Evolutionary conservation across 2,797 vertebrate genomes (phyloP).

Genomic region (Coregonus ussuriensis): DNA sequence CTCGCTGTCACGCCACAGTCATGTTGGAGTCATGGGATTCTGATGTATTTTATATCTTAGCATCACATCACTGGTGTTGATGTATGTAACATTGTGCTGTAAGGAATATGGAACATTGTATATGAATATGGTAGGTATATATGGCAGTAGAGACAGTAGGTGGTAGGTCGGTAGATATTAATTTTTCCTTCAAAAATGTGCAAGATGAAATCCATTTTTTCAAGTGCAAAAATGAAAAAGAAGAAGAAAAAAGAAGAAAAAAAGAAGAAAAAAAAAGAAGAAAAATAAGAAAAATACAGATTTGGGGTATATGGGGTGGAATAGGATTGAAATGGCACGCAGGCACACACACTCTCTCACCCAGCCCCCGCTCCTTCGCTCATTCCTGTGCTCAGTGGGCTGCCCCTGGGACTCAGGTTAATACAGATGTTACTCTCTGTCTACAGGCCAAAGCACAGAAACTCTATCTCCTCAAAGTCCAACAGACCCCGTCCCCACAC

Average conservation of each 20-base stretch:
- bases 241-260: no score
- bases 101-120: neutral
- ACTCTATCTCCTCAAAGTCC: constrained; percentile 88
- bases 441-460: constrained; percentile 79
- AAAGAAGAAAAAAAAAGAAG: no score
- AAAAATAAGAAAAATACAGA: no score
- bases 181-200: no score
- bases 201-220: no score
- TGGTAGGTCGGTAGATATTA: neutral
- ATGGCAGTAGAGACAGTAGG: no score
- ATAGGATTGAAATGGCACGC: neutral
- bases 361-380: constrained; percentile 51
- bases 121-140: neutral
- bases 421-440: constrained; percentile 94
- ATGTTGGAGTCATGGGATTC: no score
- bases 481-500: constrained; percentile 48
- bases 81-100: neutral
- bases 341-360: constrained; percentile 2
- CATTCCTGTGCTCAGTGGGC: constrained; percentile 89
- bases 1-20: no score
- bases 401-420: constrained; percentile 89
- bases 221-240: no score
- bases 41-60: no score
- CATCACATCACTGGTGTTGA: neutral
- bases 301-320: no score